Conservation (phyloP, 1,140 invertebrate genomes). For the Drosophila kanapiae region DNA sequence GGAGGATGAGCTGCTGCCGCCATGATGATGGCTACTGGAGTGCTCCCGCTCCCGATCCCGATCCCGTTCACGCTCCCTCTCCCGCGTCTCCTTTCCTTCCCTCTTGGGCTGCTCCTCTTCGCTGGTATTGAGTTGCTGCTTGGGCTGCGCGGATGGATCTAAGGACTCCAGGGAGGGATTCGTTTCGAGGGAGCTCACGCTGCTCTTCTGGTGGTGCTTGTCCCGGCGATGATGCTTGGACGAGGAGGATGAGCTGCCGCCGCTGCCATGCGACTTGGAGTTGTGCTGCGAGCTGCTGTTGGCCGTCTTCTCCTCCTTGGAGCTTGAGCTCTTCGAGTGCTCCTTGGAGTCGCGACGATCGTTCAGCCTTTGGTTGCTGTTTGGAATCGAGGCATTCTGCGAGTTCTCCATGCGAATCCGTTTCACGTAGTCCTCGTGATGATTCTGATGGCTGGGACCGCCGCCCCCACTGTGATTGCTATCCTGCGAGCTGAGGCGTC, state of each 20-base stretch:
- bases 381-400: constrained; percentile 23
- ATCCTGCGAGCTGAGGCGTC: constrained; percentile 92
- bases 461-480: constrained; percentile 86
- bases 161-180: constrained; percentile 24
- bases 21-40: constrained; percentile 68
- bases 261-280: constrained; percentile 53
- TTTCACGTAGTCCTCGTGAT: constrained; percentile 88
- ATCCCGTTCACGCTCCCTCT: neutral
- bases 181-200: constrained; percentile 37
- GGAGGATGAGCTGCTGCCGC: constrained; percentile 53
- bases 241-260: constrained; percentile 45
- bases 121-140: constrained; percentile 58
- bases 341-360: constrained; percentile 92
- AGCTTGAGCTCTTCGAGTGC: constrained; percentile 61
- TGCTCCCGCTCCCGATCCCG: constrained; percentile 8
- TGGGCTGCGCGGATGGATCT: constrained; percentile 7
- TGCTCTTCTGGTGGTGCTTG: constrained; percentile 64
- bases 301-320: constrained; percentile 59
- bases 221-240: constrained; percentile 69
- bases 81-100: constrained; percentile 25
- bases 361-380: constrained; percentile 71
- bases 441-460: constrained; percentile 45
- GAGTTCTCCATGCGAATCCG: constrained; percentile 88
- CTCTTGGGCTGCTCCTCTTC: constrained; percentile 65
- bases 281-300: constrained; percentile 31